phyloP scores from a whole-genome alignment of 2,113 vertebrate species.

The Ptychochromis oligacanthus region DNA sequence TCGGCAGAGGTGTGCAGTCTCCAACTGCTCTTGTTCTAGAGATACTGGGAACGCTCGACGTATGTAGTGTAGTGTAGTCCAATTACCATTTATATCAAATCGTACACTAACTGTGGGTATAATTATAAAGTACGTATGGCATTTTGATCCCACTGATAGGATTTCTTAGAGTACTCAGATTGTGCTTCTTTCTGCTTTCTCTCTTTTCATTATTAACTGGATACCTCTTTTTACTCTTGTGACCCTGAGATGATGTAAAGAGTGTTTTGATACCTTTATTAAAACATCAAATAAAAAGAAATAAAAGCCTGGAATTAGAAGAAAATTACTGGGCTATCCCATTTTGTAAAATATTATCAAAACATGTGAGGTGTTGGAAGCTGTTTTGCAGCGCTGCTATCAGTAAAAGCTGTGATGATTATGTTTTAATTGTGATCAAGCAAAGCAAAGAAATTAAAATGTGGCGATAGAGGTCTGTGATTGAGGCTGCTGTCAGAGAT shows the following conservation, averaged over 20 bases:
- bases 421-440: background rate
- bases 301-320: background rate
- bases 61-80: too few relatives aligned
- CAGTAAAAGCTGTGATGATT: background rate
- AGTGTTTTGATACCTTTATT: background rate
- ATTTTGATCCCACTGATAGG: too few relatives aligned
- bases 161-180: too few relatives aligned
- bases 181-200: too few relatives aligned
- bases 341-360: background rate
- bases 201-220: too few relatives aligned
- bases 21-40: too few relatives aligned
- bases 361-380: background rate
- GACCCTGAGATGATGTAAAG: background rate
- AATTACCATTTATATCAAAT: too few relatives aligned
- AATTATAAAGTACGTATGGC: too few relatives aligned
- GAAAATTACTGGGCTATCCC: background rate
- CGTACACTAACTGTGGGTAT: too few relatives aligned
- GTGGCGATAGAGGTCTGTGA: background rate
- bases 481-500: conserved; percentile 28
- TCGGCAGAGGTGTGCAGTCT: too few relatives aligned
- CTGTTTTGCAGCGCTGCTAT: background rate
- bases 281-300: background rate
- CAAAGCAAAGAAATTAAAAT: background rate
- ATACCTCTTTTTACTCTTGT: background rate
- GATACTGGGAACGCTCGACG: too few relatives aligned